Evolutionary conservation across 1,140 invertebrate species (phyloP).

Genomic region (Microvelia longipes): DNA sequence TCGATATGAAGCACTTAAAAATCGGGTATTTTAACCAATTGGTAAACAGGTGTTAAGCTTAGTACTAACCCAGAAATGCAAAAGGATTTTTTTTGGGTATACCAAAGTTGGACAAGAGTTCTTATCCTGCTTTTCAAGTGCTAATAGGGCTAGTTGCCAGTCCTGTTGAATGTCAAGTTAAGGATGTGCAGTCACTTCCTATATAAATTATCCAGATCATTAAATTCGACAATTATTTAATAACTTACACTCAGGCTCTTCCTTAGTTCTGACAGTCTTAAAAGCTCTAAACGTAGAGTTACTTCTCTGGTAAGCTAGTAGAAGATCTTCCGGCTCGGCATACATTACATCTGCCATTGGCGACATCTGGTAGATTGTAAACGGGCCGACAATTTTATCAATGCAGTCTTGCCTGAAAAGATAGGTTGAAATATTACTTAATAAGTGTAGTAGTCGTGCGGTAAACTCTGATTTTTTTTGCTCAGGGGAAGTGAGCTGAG

Average conservation of each 20-base stretch:
- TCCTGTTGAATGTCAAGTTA: not conserved
- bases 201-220: not conserved
- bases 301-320: conserved; percentile 51
- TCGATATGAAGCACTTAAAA: not conserved
- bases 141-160: not conserved
- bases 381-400: not conserved
- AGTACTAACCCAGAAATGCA: not conserved
- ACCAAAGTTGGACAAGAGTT: not conserved
- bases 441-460: not conserved
- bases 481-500: too few relatives aligned
- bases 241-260: conserved; percentile 29
- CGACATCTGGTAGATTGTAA: not conserved
- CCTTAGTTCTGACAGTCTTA: conserved; percentile 48
- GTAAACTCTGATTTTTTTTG: too few relatives aligned
- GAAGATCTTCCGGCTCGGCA: conserved; percentile 70
- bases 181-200: not conserved
- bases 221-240: not conserved
- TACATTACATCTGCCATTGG: conserved; percentile 62
- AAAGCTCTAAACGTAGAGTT: conserved; percentile 46
- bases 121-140: not conserved
- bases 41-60: not conserved
- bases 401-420: not conserved
- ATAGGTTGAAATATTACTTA: not conserved
- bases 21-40: not conserved
- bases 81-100: not conserved